Conservation (phyloP, 2,113 vertebrate genomes). For the Okapia johnstoni region DNA sequence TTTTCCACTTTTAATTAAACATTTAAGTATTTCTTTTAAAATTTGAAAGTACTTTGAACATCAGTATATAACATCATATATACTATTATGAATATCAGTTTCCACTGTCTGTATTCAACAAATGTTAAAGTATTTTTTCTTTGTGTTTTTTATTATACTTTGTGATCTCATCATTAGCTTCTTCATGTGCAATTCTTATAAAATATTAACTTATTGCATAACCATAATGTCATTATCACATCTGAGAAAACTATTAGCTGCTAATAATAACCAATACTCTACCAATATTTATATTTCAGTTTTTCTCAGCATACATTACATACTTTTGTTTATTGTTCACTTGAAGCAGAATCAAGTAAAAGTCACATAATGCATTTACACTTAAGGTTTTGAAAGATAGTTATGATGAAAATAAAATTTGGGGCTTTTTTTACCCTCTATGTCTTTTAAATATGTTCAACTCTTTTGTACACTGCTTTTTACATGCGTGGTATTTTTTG, state of each 20-base stretch:
- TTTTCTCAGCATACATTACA: background rate
- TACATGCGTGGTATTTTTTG: background rate
- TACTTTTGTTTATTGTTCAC: background rate
- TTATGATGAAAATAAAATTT: background rate
- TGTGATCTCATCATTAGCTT: background rate
- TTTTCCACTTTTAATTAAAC: background rate
- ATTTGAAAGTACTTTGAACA: background rate
- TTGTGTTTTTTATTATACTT: background rate
- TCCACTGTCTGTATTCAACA: background rate
- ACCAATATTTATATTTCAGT: background rate
- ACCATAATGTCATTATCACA: background rate
- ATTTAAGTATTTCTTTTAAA: background rate
- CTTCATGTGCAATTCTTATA: background rate
- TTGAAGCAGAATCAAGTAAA: background rate
- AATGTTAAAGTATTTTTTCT: background rate
- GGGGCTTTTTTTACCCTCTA: background rate
- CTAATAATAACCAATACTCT: background rate
- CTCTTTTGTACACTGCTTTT: background rate
- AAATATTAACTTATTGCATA: background rate
- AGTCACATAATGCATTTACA: background rate
- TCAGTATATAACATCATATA: background rate
- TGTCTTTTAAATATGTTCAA: background rate
- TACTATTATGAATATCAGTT: background rate
- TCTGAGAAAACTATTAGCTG: background rate
- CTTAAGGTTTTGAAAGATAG: background rate